These are phyloP conservation scores for Myotis daubentonii DNA, from an alignment of 2,797 vertebrate species.

Conservation along the genomic window DNA sequence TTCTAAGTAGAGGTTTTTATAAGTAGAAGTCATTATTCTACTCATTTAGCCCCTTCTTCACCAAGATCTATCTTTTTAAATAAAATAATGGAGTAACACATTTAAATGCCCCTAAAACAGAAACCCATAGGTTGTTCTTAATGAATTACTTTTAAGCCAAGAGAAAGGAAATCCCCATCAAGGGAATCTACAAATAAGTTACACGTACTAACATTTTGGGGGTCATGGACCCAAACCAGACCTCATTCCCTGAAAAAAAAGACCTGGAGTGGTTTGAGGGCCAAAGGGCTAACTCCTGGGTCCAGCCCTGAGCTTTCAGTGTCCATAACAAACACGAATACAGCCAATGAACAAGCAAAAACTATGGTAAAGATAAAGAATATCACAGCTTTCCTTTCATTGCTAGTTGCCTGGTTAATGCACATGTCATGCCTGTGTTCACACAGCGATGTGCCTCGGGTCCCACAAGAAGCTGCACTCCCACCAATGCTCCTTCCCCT, in stretches of 20 bases:
- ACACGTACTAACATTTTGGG: neutral
- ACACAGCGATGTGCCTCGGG: neutral
- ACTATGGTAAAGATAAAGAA: neutral
- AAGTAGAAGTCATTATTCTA: neutral
- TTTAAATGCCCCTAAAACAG: neutral
- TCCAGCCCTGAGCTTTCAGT: neutral
- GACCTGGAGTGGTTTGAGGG: neutral
- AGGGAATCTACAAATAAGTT: neutral
- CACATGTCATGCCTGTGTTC: neutral
- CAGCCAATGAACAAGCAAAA: neutral
- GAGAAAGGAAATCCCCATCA: neutral
- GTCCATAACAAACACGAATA: neutral
- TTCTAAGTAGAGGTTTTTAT: neutral
- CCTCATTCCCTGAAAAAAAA: neutral
- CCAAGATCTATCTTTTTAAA: neutral
- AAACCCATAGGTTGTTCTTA: neutral
- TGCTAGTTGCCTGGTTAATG: neutral
- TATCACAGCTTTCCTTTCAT: neutral
- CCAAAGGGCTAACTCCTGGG: neutral
- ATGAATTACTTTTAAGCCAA: slow-evolving; percentile 18
- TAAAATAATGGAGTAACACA: neutral
- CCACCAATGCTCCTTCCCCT: neutral
- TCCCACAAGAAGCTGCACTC: neutral
- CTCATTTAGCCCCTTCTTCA: neutral
- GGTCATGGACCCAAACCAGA: neutral